phyloP scores from a whole-genome alignment of 2,113 vertebrate genomes.

The Scophthalmus maximus region DNA sequence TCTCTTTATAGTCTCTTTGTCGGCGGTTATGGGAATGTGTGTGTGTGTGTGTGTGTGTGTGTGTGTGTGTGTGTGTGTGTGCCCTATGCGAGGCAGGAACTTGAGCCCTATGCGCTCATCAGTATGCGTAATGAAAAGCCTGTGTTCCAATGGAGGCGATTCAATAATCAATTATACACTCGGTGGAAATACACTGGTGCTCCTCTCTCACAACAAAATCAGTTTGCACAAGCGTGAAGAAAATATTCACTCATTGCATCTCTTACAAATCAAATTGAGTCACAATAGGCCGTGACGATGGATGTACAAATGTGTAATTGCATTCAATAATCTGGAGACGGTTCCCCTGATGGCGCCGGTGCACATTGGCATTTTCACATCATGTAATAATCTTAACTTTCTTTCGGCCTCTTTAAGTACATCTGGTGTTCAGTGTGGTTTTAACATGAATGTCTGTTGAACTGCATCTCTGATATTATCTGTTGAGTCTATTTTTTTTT shows the following conservation, averaged over 20 bases:
- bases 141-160: constrained; percentile 36
- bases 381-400: background rate
- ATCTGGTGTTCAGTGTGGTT: background rate
- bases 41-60: constrained; percentile 22
- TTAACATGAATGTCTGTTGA: no score
- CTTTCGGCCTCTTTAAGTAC: background rate
- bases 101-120: constrained; percentile 33
- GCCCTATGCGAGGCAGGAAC: background rate
- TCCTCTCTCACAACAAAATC: constrained; percentile 48
- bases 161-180: constrained; percentile 69
- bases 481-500: no score
- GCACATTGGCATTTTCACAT: constrained; percentile 2
- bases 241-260: background rate
- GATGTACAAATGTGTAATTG: background rate
- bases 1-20: constrained; percentile 7
- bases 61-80: constrained; percentile 16
- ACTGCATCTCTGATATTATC: no score
- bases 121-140: constrained; percentile 43
- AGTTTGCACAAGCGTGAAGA: background rate
- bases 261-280: background rate
- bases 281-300: background rate
- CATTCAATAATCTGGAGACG: background rate
- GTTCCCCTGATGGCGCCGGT: background rate
- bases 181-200: constrained; percentile 31
- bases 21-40: background rate